phyloP scores from a whole-genome alignment of 2,888 invertebrate genomes.

The Amblyjoppa proteus region DNA sequence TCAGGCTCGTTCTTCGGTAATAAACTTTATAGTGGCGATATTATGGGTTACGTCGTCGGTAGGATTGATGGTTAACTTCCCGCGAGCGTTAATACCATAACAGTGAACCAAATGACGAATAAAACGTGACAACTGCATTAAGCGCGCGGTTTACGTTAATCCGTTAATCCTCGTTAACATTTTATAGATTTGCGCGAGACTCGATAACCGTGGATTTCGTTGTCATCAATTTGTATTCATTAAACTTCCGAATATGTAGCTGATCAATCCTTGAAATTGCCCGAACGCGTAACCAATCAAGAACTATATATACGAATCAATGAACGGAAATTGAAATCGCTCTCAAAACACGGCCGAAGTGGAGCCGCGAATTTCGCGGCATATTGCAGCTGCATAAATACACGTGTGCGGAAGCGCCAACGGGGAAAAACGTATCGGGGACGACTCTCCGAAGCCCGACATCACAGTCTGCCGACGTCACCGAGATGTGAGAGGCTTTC shows the following conservation, averaged over 20 bases:
- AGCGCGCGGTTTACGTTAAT: background rate
- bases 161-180: background rate
- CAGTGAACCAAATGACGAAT: background rate
- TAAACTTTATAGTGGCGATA: background rate
- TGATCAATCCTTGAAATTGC: conserved; percentile 7
- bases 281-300: background rate
- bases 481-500: conserved; percentile 71
- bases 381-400: background rate
- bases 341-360: background rate
- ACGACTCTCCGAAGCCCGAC: conserved; percentile 21
- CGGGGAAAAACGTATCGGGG: conserved; percentile 11
- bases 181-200: background rate
- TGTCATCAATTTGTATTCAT: conserved; percentile 23
- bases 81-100: background rate
- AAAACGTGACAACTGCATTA: background rate
- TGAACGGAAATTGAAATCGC: background rate
- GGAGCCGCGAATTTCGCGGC: background rate
- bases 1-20: background rate
- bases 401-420: background rate
- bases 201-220: background rate
- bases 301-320: background rate
- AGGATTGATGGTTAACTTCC: conserved; percentile 3
- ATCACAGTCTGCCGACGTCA: conserved; percentile 32
- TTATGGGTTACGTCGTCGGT: background rate
- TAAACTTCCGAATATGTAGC: background rate